Percentiles rank a stretch among this genome's conserved stretches.
Evolutionary conservation across 2,113 vertebrate species (phyloP).

Genomic region (Trachemys scripta): DNA sequence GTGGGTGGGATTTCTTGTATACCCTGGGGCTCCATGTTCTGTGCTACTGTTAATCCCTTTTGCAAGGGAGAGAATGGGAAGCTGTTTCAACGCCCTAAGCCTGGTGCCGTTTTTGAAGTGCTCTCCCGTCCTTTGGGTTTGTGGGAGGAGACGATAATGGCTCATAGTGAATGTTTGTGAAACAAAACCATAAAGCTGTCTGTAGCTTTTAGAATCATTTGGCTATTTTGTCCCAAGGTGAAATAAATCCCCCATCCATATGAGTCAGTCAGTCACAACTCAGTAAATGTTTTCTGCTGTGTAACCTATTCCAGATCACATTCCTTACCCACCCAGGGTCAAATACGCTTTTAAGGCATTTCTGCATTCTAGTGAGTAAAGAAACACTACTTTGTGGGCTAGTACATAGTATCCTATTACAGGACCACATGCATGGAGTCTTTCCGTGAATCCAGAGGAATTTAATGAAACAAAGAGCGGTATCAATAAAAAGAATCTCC

Average conservation of each 20-base stretch:
- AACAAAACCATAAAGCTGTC: not conserved
- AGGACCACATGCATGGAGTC: not conserved
- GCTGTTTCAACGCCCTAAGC: not conserved
- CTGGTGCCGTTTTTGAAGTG: rapidly evolving
- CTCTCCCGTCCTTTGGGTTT: not conserved
- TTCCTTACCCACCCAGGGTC: not conserved
- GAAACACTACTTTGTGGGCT: not conserved
- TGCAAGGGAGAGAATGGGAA: not conserved
- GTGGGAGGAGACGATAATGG: not conserved
- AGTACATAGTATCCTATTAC: not conserved
- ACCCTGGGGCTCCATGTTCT: not conserved
- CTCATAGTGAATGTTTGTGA: not conserved
- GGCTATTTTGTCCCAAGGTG: not conserved
- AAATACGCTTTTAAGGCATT: slow-evolving; percentile 21
- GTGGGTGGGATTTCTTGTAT: not conserved
- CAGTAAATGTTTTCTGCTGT: not conserved
- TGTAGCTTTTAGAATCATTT: not conserved
- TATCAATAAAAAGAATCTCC: not conserved
- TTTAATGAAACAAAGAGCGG: not conserved
- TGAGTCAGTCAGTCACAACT: not conserved
- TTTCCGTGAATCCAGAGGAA: slow-evolving; percentile 10
- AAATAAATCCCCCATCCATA: slow-evolving; percentile 4
- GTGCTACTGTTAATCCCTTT: rapidly evolving
- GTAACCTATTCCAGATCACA: not conserved
- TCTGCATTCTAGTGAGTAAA: not conserved